phyloP scores from a whole-genome alignment of 2,888 invertebrate genomes.

The Leptinotarsa rubiginosa region DNA sequence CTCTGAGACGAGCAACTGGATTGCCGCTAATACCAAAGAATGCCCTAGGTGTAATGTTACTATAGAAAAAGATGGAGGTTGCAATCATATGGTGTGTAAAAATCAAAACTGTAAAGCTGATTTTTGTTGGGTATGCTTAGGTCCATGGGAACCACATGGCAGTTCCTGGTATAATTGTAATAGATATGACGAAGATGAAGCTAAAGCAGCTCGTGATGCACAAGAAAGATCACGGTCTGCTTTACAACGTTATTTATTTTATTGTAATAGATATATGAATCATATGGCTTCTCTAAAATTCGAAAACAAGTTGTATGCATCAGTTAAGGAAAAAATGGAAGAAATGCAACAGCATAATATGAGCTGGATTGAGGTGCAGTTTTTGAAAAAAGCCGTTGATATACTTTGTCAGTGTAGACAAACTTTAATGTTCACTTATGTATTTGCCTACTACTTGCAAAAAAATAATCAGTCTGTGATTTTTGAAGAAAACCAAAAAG shows the following conservation, averaged over 20 bases:
- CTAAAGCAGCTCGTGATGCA: conserved; percentile 94
- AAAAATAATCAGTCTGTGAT: conserved; percentile 99
- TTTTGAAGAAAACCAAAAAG: conserved; percentile 98
- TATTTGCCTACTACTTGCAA: conserved; percentile 97
- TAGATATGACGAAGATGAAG: conserved; percentile 94
- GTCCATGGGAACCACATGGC: conserved; percentile 98
- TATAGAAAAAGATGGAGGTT: conserved; percentile 97
- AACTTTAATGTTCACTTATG: conserved; percentile 99
- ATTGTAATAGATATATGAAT: conserved; percentile 99
- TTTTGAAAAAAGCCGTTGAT: conserved; percentile 96
- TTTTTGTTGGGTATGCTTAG: conserved; percentile 99
- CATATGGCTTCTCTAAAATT: conserved; percentile 99
- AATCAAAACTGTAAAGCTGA: conserved; percentile 98
- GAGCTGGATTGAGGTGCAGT: conserved; percentile 99
- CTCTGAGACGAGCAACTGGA: conserved; percentile 99
- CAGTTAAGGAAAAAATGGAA: conserved; percentile 98
- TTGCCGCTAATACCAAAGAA: conserved; percentile 98
- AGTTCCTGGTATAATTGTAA: conserved; percentile 99
- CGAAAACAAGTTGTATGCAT: conserved; percentile 95
- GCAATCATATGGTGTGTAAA: conserved; percentile 99
- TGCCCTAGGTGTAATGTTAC: conserved; percentile 98
- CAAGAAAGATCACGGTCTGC: conserved; percentile 95
- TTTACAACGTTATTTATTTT: conserved; percentile 96
- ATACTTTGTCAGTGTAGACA: conserved; percentile 97
- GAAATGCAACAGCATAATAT: conserved; percentile 99